Evolutionary conservation across 2,888 invertebrate species (phyloP).

Genomic region (Aleiodes leptofemur): DNA sequence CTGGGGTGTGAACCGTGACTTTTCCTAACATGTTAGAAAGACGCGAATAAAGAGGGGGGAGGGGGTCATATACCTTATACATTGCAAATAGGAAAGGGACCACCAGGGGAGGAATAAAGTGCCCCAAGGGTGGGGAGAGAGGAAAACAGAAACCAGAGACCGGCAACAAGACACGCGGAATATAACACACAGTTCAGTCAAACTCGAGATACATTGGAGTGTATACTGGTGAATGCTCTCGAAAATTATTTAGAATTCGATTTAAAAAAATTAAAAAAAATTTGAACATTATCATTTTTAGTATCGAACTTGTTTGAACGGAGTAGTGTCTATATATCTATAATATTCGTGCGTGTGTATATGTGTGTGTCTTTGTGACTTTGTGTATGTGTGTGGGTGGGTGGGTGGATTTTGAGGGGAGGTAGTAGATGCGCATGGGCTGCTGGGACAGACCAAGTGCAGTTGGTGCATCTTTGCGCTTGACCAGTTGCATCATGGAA

Average conservation of each 20-base stretch:
- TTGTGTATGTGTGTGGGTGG: neutral
- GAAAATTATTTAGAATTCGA: constrained; percentile 10
- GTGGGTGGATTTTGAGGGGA: constrained; percentile 3
- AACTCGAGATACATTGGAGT: constrained; percentile 43
- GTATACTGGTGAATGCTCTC: neutral
- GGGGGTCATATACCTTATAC: neutral
- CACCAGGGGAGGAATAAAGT: constrained; percentile 41
- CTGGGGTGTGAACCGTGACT: constrained; percentile 32
- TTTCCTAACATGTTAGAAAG: constrained; percentile 5
- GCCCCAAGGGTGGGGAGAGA: constrained; percentile 46
- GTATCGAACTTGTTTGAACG: too few species aligned
- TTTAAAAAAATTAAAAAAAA: constrained; percentile 14
- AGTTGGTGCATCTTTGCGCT: constrained; percentile 60
- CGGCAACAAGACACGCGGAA: constrained; percentile 53
- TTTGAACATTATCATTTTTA: constrained; percentile 18
- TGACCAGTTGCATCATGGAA: constrained; percentile 55
- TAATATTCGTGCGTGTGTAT: too few species aligned
- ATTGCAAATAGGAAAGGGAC: constrained; percentile 31
- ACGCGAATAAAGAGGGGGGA: neutral
- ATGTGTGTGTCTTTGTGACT: neutral
- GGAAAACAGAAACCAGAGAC: constrained; percentile 47
- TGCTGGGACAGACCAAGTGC: constrained; percentile 59
- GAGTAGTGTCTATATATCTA: too few species aligned
- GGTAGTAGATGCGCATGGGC: constrained; percentile 38
- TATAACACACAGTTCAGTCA: constrained; percentile 51